Evolutionary conservation across 2,797 vertebrate genomes (phyloP).

Genomic region (Pseudomugil gertrudae): DNA sequence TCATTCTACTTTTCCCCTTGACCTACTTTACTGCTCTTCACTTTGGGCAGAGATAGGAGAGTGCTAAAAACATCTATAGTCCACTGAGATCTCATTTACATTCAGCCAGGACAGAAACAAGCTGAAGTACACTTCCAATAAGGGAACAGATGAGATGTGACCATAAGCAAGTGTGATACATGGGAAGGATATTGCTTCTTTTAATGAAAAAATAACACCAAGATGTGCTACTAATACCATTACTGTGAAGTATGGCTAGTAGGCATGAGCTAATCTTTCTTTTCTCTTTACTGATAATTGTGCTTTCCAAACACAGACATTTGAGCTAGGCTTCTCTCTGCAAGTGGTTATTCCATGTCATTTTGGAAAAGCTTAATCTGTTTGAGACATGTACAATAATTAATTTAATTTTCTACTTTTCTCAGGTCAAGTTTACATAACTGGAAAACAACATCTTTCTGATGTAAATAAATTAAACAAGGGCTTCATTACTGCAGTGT

Average conservation of each 20-base stretch:
- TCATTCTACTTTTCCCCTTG: conserved; percentile 43
- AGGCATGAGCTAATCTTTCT: background rate
- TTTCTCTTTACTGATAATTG: background rate
- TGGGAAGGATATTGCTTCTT: background rate
- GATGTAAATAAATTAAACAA: background rate
- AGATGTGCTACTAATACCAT: background rate
- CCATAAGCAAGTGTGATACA: background rate
- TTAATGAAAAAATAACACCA: background rate
- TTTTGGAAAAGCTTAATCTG: background rate
- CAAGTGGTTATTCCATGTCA: background rate
- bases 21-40: conserved; percentile 55
- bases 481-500: conserved; percentile 10
- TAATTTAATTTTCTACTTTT: background rate
- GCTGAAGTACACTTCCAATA: conserved; percentile 5
- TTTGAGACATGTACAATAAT: background rate
- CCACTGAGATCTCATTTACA: conserved; percentile 34
- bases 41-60: conserved; percentile 22
- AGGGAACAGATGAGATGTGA: background rate
- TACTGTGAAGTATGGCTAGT: background rate
- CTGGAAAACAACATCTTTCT: background rate
- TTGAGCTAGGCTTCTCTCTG: background rate
- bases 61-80: conserved; percentile 53
- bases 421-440: background rate
- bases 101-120: conserved; percentile 6
- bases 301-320: background rate